Base-by-base conservation (phyloP, 2,797 vertebrate species). In the Urocyon cinereoargenteus region DNA sequence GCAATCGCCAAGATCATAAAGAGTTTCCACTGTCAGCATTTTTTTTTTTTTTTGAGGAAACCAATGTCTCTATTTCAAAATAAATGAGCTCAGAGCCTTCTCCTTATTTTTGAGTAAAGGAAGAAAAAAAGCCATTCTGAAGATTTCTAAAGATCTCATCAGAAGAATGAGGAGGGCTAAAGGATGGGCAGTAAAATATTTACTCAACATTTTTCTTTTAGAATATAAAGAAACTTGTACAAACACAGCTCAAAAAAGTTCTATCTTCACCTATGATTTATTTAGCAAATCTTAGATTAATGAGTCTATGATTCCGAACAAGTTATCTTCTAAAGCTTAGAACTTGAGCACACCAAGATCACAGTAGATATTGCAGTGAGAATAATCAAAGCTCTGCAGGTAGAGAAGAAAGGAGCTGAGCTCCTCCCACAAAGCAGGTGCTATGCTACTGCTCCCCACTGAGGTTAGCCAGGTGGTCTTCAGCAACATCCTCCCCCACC, bases 21-120 rank as follows among this genome's bases (percentile, higher is more conserved):
- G 53, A 19, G 3, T 55, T 78, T 45, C 62, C 5, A 77, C 68
- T 61, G n/a, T 53, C 15, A 68, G 66, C n/a, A 53, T 64, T 91
- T 91, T 34, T 26, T 91, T 73, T 73, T 61, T 45, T 45, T 45
- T 93, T 88, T 84, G 31, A 85, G 26, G 70, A 97, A 96, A 19
- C 53, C 24, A 73, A 53, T 61, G 12, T 96, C 87, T 92, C 36
- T 62, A 77, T 96, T 97, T 88, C 73, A 87, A 93, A 96, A 93
- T 93, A 81, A 95, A 85, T 82, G 4, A 92, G 40, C 70, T 31
- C 49, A 86, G 95, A 82, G 21, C n/a, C 87, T 53, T 75, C 1
- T 92, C 81, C 11, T 90, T 87, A 91, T 89, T 93, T 91, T 73
- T 94, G 59, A 96, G 14, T 31, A 19, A 78, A 77, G 12, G 3